Conservation (phyloP, 2,888 invertebrate genomes). For the Eristalis pertinax region DNA sequence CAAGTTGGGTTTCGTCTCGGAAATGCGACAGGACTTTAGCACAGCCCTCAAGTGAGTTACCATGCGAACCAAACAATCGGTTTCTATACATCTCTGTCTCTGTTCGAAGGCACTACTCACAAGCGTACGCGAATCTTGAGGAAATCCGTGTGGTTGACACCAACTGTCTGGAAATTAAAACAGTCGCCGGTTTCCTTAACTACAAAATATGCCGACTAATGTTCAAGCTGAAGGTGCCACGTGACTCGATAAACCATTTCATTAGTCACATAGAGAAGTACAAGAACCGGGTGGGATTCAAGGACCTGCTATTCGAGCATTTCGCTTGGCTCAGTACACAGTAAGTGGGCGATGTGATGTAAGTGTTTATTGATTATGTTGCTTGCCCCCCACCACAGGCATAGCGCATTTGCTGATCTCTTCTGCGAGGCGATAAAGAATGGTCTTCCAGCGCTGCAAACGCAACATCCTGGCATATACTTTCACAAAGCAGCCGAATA, state of each 20-base stretch:
- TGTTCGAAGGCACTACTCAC: slow-evolving; percentile 87
- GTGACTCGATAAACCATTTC: slow-evolving; percentile 97
- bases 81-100: not conserved
- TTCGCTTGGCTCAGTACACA: slow-evolving; percentile 97
- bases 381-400: slow-evolving; percentile 82
- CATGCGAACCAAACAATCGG: not conserved
- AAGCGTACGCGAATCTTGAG: slow-evolving; percentile 94
- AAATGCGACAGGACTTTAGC: slow-evolving; percentile 93
- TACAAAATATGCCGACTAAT: slow-evolving; percentile 96
- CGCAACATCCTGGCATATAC: slow-evolving; percentile 98
- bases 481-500: slow-evolving; percentile 97
- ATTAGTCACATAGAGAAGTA: slow-evolving; percentile 95
- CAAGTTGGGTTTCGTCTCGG: slow-evolving; percentile 97
- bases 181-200: slow-evolving; percentile 96
- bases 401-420: slow-evolving; percentile 93
- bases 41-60: slow-evolving; percentile 88
- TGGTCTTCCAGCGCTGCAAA: slow-evolving; percentile 95
- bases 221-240: slow-evolving; percentile 93
- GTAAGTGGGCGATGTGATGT: slow-evolving; percentile 82
- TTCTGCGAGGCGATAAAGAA: slow-evolving; percentile 97
- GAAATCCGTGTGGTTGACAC: slow-evolving; percentile 95
- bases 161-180: slow-evolving; percentile 95
- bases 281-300: slow-evolving; percentile 89
- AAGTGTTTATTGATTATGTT: not conserved
- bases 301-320: slow-evolving; percentile 95